Conservation (phyloP, 2,113 vertebrate species). For the Antigone vipio region DNA sequence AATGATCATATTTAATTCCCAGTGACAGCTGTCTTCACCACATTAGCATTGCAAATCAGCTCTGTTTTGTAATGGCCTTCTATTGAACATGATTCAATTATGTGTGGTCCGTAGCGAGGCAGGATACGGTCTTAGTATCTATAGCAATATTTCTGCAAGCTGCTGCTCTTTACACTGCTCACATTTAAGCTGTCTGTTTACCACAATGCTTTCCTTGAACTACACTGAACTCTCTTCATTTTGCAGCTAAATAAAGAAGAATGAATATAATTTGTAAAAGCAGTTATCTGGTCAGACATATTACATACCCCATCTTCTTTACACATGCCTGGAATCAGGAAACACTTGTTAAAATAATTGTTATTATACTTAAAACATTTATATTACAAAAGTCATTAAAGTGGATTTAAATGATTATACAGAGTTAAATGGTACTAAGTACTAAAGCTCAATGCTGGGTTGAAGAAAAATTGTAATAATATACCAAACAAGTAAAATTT, state of each 20-base stretch:
- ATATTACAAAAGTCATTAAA: conserved; percentile 68
- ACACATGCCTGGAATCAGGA: conserved; percentile 70
- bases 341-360: conserved; percentile 72
- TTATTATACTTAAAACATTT: conserved; percentile 69
- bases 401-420: conserved; percentile 62
- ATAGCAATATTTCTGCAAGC: conserved; percentile 81
- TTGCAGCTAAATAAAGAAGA: conserved; percentile 77
- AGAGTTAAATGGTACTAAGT: not conserved
- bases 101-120: conserved; percentile 74
- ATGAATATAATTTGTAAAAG: conserved; percentile 76
- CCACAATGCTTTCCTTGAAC: conserved; percentile 82
- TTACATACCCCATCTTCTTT: conserved; percentile 60
- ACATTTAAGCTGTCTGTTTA: conserved; percentile 81
- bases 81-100: conserved; percentile 87
- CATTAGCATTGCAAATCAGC: conserved; percentile 86
- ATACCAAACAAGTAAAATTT: not conserved
- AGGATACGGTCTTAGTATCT: conserved; percentile 77
- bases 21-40: conserved; percentile 81
- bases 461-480: not conserved
- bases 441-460: conserved; percentile 8
- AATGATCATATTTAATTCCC: conserved; percentile 86
- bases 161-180: conserved; percentile 82
- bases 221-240: conserved; percentile 75
- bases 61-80: conserved; percentile 81
- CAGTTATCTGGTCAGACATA: conserved; percentile 70